Evolutionary conservation across 2,888 invertebrate species (phyloP).

Genomic region (Selenia dentaria): DNA sequence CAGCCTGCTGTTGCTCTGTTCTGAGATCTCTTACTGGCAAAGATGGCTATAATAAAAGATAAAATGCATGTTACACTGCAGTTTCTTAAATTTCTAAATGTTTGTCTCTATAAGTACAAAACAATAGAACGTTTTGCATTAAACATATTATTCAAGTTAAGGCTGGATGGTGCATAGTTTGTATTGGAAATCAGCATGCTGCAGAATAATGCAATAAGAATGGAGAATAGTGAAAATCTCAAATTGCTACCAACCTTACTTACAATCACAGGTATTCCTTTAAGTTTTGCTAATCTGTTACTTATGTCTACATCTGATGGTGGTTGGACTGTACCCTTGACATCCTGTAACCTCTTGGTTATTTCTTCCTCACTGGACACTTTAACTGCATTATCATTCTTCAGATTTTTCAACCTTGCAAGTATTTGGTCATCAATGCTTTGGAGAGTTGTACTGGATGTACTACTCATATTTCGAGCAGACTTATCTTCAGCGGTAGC

Average conservation of each 20-base stretch:
- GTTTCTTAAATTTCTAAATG: no score
- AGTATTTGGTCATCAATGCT: slow-evolving; percentile 86
- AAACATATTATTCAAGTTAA: no score
- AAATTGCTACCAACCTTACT: slow-evolving; percentile 4
- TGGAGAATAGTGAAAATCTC: no score
- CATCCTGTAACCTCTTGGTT: slow-evolving; percentile 54
- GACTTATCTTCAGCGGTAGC: slow-evolving; percentile 17
- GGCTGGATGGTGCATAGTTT: no score
- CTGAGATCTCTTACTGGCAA: slow-evolving; percentile 82
- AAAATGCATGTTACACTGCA: not conserved
- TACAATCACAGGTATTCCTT: slow-evolving; percentile 76
- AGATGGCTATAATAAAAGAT: slow-evolving; percentile 55
- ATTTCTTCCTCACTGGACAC: slow-evolving; percentile 53
- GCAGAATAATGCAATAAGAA: no score
- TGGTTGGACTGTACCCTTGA: slow-evolving; percentile 63
- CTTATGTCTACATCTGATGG: slow-evolving; percentile 87
- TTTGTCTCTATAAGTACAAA: no score
- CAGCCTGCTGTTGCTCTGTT: slow-evolving; percentile 88
- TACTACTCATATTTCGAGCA: not conserved
- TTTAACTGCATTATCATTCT: slow-evolving; percentile 69
- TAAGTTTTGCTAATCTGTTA: slow-evolving; percentile 87
- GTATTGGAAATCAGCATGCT: no score
- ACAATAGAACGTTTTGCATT: no score
- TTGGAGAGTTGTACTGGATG: slow-evolving; percentile 9
- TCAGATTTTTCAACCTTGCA: slow-evolving; percentile 88